Evolutionary conservation across 2,113 vertebrate species (phyloP).

Genomic region (Tor tambroides): DNA sequence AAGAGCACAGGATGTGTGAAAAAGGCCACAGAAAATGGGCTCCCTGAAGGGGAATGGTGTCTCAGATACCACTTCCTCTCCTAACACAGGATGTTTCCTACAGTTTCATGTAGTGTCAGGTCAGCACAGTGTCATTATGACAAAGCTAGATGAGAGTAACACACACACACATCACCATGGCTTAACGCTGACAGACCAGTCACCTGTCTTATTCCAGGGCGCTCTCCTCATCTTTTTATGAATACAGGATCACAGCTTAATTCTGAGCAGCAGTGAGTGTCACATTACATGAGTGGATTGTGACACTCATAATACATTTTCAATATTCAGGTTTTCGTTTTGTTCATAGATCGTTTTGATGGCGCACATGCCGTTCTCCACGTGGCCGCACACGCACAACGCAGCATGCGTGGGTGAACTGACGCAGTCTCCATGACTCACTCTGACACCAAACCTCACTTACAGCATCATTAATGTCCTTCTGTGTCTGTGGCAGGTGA

Average conservation of each 20-base stretch:
- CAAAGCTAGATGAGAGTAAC: background rate
- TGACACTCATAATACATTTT: constrained; percentile 40
- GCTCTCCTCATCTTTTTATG: constrained; percentile 45
- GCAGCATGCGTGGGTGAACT: constrained; percentile 63
- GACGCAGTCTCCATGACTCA: constrained; percentile 73
- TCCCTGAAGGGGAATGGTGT: background rate
- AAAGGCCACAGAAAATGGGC: constrained; percentile 24
- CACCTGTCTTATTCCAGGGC: constrained; percentile 37
- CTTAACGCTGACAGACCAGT: constrained; percentile 26
- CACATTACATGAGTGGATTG: constrained; percentile 35
- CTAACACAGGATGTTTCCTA: constrained; percentile 14
- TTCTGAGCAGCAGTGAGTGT: constrained; percentile 33
- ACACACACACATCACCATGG: background rate
- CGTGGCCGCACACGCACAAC: constrained; percentile 44
- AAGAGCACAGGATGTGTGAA: constrained; percentile 39
- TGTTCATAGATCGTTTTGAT: constrained; percentile 5
- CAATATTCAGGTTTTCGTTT: constrained; percentile 47
- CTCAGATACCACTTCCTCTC: constrained; percentile 16
- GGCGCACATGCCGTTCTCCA: background rate
- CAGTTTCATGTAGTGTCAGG: constrained; percentile 22
- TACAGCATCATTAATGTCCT: constrained; percentile 53
- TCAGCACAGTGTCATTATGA: constrained; percentile 35
- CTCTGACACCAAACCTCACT: constrained; percentile 56
- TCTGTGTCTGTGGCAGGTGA: constrained; percentile 60
- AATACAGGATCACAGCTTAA: constrained; percentile 30